A percentile compares a stretch with the other conserved stretches of the same genome.
Conservation (phyloP, 2,888 invertebrate species). For the Plagiodera versicolora region DNA sequence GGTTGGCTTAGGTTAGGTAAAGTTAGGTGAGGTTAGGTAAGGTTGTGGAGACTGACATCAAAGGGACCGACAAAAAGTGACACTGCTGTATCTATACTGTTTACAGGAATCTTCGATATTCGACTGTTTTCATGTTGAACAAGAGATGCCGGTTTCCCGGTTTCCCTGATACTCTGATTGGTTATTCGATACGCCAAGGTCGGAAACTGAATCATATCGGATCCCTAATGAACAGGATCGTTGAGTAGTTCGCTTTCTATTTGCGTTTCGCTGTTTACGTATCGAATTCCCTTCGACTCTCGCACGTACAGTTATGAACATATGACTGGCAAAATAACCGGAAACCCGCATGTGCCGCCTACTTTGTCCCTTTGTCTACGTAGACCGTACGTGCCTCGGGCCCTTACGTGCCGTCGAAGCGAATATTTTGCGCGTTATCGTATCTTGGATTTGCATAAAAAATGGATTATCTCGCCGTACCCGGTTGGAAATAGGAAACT, state of each 20-base stretch:
- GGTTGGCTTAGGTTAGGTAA: too few relatives aligned
- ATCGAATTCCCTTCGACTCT: not conserved
- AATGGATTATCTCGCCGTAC: not conserved
- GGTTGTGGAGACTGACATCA: too few relatives aligned
- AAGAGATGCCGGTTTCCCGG: too few relatives aligned
- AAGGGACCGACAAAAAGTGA: too few relatives aligned
- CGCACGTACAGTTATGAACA: slow-evolving; percentile 10
- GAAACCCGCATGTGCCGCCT: not conserved
- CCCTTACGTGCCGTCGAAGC: not conserved
- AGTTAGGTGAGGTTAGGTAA: too few relatives aligned
- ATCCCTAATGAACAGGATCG: not conserved
- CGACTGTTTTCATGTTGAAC: too few relatives aligned
- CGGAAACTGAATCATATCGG: too few relatives aligned
- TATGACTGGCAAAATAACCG: slow-evolving; percentile 11
- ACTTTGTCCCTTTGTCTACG: not conserved
- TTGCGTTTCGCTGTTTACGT: not conserved
- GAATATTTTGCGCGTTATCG: not conserved
- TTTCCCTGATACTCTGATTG: too few relatives aligned
- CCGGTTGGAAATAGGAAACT: not conserved
- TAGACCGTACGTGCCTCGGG: not conserved
- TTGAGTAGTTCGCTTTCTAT: too few relatives aligned
- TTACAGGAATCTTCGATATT: too few relatives aligned
- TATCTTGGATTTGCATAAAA: not conserved
- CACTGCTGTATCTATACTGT: too few relatives aligned
- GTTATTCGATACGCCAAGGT: too few relatives aligned